Conservation (phyloP, 2,113 vertebrate species). For the Elaphurus davidianus region DNA sequence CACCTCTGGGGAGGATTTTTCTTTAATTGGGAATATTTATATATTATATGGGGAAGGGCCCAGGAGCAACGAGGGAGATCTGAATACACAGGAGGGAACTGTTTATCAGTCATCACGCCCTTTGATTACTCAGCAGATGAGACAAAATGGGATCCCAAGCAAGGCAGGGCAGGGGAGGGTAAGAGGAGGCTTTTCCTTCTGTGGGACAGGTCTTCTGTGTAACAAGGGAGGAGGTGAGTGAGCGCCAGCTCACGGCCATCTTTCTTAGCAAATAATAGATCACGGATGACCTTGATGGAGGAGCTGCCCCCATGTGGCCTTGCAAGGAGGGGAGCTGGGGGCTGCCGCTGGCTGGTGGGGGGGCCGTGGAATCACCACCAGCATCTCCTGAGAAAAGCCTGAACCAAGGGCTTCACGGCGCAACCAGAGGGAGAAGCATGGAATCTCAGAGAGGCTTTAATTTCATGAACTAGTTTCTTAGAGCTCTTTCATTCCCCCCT, state of each 20-base stretch:
- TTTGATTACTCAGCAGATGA: not conserved
- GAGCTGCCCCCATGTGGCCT: rapidly evolving
- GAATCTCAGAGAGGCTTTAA: not conserved
- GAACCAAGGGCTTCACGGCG: rapidly evolving
- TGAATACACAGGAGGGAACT: no score
- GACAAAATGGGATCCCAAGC: not conserved
- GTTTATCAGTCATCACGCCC: not conserved
- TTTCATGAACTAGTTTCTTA: not conserved
- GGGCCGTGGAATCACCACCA: not conserved
- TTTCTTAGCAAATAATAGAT: not conserved
- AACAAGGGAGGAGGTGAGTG: not conserved
- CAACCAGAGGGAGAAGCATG: not conserved
- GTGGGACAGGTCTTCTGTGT: not conserved
- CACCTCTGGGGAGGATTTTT: not conserved
- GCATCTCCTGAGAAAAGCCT: not conserved
- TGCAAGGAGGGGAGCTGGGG: rapidly evolving
- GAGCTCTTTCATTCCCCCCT: not conserved
- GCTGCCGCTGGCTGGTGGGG: not conserved
- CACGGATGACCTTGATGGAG: not conserved
- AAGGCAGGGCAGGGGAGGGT: not conserved
- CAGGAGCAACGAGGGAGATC: not conserved
- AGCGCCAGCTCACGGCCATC: no score
- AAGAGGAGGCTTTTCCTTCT: not conserved
- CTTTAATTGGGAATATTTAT: not conserved
- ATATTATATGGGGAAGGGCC: not conserved